Conservation (phyloP, 2,113 vertebrate genomes). For the Aldabrachelys gigantea region DNA sequence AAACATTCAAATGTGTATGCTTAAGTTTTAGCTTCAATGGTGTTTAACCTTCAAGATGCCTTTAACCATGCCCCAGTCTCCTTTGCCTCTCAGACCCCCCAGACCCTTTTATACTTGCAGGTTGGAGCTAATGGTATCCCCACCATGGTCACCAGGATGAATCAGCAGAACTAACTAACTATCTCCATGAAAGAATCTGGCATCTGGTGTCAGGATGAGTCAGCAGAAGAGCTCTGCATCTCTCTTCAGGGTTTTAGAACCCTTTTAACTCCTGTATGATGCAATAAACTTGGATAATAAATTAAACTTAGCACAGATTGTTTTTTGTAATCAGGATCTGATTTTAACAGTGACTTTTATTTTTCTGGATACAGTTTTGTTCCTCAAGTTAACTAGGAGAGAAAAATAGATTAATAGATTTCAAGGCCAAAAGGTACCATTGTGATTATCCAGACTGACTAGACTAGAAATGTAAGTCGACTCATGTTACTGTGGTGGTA, state of each 20-base stretch:
- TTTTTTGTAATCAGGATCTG: not conserved
- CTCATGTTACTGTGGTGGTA: too few species aligned
- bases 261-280: not conserved
- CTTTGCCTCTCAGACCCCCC: not conserved
- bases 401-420: not conserved
- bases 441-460: not conserved
- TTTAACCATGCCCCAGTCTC: not conserved
- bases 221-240: not conserved
- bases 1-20: too few species aligned
- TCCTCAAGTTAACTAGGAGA: not conserved
- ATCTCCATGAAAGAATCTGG: not conserved
- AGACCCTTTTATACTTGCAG: not conserved
- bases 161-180: not conserved
- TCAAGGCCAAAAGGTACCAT: not conserved
- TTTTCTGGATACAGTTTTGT: not conserved
- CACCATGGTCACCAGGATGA: not conserved
- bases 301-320: not conserved
- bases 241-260: not conserved
- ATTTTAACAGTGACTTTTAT: not conserved
- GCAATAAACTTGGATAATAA: not conserved
- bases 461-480: too few species aligned
- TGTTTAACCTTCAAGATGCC: accelerated
- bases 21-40: not conserved
- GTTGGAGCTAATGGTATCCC: not conserved
- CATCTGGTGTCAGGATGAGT: not conserved